Base-by-base conservation (phyloP, 2,888 invertebrate genomes). In the Oscheius sp. region DNA sequence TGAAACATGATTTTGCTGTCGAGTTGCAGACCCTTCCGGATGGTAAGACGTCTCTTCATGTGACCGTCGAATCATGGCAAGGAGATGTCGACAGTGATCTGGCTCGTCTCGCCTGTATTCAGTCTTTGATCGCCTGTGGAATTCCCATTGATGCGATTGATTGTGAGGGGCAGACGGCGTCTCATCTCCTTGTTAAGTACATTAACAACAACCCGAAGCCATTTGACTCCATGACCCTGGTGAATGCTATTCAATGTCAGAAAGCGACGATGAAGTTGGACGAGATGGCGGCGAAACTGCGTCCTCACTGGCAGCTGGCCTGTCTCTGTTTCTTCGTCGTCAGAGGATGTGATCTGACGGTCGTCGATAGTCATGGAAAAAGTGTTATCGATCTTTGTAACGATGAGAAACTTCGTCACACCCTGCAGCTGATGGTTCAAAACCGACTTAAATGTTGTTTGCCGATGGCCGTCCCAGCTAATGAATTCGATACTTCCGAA, bases 241-340 rank as follows among this genome's bases (percentile, higher is more conserved):
- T 5, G 30, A 51, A 50, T 20, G 54, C 32, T 17, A 20, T 51
- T 22, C 28, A 36, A 5, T 51, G 51, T 20, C 50, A 64, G 30
- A 30, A 44, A 6, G 45, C 24, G 24, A 45, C 26, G 28, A 66
- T 44, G 72, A 73, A 73, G 24, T 64, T 77, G 33, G 77, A 75
- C 50, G 75, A 77, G 32, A 71, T 77, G 71, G 73, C 75, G 14
- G 69, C 70, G 45, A 56, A 72, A 59, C 65, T 73, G 24, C 65
- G 72, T 30, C 77, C 77, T 1, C 70, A 74, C 20, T 77, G 77
- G 77, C 73, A 72, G 20, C 70, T 77, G 45, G 73, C 77, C n/a
- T 70, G 71, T 2, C 26, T 70, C 3, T 73, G 73, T 47, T 77
- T 71, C 57, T 51, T 77, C 51, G 68, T 68, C 22, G 41, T 73